Conservation (phyloP, 2,888 invertebrate genomes). For the Furcula furcula region DNA sequence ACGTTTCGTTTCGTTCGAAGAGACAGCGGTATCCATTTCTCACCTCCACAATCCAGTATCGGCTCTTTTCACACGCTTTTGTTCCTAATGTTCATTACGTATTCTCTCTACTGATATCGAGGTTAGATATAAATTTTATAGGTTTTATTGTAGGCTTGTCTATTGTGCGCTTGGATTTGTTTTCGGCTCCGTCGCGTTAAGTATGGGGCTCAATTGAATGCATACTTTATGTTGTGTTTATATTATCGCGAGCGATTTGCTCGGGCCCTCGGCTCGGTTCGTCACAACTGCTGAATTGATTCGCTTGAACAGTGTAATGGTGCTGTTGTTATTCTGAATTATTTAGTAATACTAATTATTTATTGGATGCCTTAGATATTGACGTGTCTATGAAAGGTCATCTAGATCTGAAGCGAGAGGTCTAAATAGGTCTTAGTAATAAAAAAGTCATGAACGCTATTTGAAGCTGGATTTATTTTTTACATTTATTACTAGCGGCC, state of each 20-base stretch:
- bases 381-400: neutral
- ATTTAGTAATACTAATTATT: neutral
- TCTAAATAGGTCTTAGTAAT: too few species aligned
- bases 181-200: constrained; percentile 40
- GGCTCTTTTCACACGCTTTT: constrained; percentile 70
- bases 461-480: too few species aligned
- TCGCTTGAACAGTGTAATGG: neutral
- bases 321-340: neutral
- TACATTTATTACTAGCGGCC: too few species aligned
- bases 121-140: constrained; percentile 71
- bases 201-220: constrained; percentile 36
- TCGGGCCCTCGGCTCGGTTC: constrained; percentile 15
- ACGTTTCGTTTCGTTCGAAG: constrained; percentile 28
- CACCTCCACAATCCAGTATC: constrained; percentile 67
- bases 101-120: constrained; percentile 71
- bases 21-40: constrained; percentile 50
- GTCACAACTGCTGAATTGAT: constrained; percentile 1
- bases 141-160: constrained; percentile 58
- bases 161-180: constrained; percentile 57
- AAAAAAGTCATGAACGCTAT: too few species aligned
- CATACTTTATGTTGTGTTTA: constrained; percentile 47
- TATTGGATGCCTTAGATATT: too few species aligned
- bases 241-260: constrained; percentile 29
- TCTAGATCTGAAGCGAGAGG: too few species aligned
- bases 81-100: constrained; percentile 77